Evolutionary conservation across 2,888 invertebrate species (phyloP).

Genomic region (Troides oblongomaculatus): DNA sequence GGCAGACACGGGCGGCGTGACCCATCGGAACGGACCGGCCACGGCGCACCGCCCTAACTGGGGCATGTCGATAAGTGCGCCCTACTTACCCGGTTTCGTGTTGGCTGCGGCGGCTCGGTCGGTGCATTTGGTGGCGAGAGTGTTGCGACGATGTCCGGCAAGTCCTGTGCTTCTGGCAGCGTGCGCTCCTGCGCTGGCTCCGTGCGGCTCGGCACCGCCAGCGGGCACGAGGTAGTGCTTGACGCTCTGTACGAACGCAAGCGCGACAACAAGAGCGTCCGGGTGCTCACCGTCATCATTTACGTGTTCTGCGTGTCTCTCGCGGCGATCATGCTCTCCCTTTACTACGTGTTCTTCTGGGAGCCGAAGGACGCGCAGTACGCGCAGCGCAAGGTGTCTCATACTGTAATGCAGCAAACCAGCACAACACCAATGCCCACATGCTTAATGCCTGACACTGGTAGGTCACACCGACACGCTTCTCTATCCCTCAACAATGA

Average conservation of each 20-base stretch:
- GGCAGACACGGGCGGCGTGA: conserved; percentile 72
- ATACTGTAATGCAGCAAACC: conserved; percentile 74
- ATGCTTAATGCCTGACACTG: conserved; percentile 78
- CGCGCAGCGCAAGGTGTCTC: conserved; percentile 76
- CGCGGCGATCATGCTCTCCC: conserved; percentile 94
- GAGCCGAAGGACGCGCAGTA: conserved; percentile 84
- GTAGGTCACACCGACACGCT: conserved; percentile 75
- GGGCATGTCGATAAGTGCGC: conserved; percentile 75
- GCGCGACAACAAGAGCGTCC: conserved; percentile 91
- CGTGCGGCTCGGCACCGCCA: conserved; percentile 60
- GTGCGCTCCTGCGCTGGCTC: conserved; percentile 72
- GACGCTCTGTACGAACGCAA: conserved; percentile 90
- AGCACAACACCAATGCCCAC: conserved; percentile 79
- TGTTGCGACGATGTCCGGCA: conserved; percentile 75
- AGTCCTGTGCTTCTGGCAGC: conserved; percentile 78
- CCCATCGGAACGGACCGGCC: conserved; percentile 60
- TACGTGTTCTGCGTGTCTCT: conserved; percentile 96
- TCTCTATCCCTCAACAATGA: conserved; percentile 34
- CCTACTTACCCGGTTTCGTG: conserved; percentile 67
- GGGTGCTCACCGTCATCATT: conserved; percentile 94
- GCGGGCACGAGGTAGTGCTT: conserved; percentile 82
- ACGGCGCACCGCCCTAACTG: conserved; percentile 61
- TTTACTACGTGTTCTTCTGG: conserved; percentile 97
- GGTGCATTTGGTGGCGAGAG: conserved; percentile 50
- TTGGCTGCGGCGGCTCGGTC: conserved; percentile 37